Conservation (phyloP, 2,797 vertebrate genomes). For the Mastacembelus armatus region DNA sequence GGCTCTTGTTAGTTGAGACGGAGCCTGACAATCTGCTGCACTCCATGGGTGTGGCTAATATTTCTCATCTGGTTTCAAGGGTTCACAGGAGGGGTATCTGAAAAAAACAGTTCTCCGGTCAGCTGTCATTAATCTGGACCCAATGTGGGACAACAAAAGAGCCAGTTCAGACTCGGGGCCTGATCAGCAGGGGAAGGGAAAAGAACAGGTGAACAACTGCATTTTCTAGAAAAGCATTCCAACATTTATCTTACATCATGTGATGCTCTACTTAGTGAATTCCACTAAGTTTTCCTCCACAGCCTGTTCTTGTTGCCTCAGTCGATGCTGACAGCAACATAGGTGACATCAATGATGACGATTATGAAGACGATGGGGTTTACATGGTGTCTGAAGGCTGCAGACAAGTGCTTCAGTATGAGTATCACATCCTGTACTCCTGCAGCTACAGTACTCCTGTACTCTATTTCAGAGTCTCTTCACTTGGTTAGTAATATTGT, state of each 20-base stretch:
- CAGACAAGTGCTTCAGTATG: conserved; percentile 73
- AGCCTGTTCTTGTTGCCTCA: conserved; percentile 10
- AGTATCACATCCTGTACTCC: conserved; percentile 93
- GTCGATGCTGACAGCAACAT: not conserved
- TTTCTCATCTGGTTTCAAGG: conserved; percentile 46
- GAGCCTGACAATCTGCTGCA: not conserved
- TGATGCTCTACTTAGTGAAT: not conserved
- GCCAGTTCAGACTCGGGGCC: not conserved
- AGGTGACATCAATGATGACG: conserved; percentile 12
- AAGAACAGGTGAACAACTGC: conserved; percentile 23
- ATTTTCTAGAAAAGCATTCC: no score
- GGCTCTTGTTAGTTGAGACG: no score
- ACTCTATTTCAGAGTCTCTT: conserved; percentile 92
- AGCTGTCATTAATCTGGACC: not conserved
- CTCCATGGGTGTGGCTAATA: not conserved
- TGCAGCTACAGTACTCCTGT: conserved; percentile 91
- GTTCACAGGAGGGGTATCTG: conserved; percentile 73
- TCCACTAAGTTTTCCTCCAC: not conserved
- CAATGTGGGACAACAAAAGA: conserved; percentile 9
- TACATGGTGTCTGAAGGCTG: not conserved
- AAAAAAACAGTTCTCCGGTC: conserved; percentile 68
- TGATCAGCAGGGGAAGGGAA: not conserved
- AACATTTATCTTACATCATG: no score
- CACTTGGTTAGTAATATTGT: conserved; percentile 83
- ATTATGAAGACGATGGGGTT: conserved; percentile 10